Base-by-base conservation (phyloP, 2,113 vertebrate genomes). In the Gymnocephalus cernua region DNA sequence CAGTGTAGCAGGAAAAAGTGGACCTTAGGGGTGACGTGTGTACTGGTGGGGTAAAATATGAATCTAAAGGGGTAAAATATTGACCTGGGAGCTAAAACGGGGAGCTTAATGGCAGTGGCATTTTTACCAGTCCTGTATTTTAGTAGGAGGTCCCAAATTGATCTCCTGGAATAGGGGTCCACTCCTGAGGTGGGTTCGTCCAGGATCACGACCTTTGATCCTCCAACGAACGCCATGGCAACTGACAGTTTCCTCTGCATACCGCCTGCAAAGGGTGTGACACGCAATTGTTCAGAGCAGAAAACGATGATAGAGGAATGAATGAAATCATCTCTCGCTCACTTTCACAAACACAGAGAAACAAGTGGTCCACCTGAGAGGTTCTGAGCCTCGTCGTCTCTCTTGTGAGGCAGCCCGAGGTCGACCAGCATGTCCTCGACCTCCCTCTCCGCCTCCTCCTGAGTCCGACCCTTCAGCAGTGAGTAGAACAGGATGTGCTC, bases 171-270 rank as follows among this genome's bases (percentile, higher is more conserved):
- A 68, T 96, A 96, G 0, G 98, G 97, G 88, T 99, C 97, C 58
- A 98, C 95, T 56, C 97, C 97, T n/a, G 97, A 97, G 12, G 97
- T 99, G 14, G 97, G 97, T 65, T 99, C 97, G 1, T 99, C 97
- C 82, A 98, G 89, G 86, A 99, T 94, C 80, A 99, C 95, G 0
- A 96, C 96, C 82, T 94, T 95, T 1, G 96, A 95, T 2, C 93
- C 92, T 10, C 97, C 97, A 14, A 97, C 96, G 89, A 99, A 98
- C 1, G 97, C 96, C 87, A 98, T 97, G 38, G 96, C 97, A 47
- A 98, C 92, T 0, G 97, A 99, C 29, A 99, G 91, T 54, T 96
- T 97, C 91, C 97, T 96, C 91, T 96, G 97, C 95, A 96, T 96
- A 14, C 97, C 97, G 0, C 97, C 97, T 85, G 95, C 91, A 73